phyloP scores from a whole-genome alignment of 53 echinoderm and acorn worm species.

The Holothuria leucospilota region DNA sequence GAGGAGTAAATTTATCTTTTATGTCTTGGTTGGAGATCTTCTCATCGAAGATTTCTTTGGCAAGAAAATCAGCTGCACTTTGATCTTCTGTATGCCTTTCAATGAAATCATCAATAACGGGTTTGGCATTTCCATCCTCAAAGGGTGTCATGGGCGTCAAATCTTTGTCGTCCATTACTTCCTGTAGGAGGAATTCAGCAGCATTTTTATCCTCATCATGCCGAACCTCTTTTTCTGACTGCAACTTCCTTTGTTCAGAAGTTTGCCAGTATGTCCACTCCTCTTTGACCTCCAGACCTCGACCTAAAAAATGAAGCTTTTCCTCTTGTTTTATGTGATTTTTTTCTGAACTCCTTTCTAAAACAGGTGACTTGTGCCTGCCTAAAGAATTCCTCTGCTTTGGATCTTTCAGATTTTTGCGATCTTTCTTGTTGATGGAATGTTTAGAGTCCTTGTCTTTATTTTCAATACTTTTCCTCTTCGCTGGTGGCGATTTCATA shows the following conservation, averaged over 20 bases:
- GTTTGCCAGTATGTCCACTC: constrained; percentile 55
- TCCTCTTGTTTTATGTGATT: constrained; percentile 48
- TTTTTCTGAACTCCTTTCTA: constrained; percentile 12
- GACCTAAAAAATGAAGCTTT: constrained; percentile 49
- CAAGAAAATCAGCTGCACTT: constrained; percentile 42
- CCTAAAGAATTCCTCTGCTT: constrained; percentile 5
- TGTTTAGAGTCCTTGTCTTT: constrained; percentile 28
- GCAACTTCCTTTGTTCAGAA: constrained; percentile 42
- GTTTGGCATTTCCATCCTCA: constrained; percentile 32
- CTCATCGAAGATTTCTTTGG: constrained; percentile 24
- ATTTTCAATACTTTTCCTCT: constrained; percentile 25
- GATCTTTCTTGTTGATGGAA: constrained; percentile 45
- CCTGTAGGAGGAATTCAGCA: constrained; percentile 39
- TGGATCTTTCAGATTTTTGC: constrained; percentile 24
- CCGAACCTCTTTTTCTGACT: constrained; percentile 44
- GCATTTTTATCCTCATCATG: constrained; percentile 47
- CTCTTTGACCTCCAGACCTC: constrained; percentile 55
- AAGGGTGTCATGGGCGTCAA: constrained; percentile 26
- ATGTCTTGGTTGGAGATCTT: constrained; percentile 51
- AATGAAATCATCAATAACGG: constrained; percentile 25
- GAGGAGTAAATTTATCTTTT: constrained; percentile 45
- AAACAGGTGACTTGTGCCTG: not conserved
- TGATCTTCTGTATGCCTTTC: constrained; percentile 41
- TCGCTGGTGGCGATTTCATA: not conserved
- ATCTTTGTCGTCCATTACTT: constrained; percentile 28